Percentiles rank a stretch among this genome's conserved stretches.
Conservation (phyloP, 2,797 vertebrate genomes). For the Micromesistius poutassou region DNA sequence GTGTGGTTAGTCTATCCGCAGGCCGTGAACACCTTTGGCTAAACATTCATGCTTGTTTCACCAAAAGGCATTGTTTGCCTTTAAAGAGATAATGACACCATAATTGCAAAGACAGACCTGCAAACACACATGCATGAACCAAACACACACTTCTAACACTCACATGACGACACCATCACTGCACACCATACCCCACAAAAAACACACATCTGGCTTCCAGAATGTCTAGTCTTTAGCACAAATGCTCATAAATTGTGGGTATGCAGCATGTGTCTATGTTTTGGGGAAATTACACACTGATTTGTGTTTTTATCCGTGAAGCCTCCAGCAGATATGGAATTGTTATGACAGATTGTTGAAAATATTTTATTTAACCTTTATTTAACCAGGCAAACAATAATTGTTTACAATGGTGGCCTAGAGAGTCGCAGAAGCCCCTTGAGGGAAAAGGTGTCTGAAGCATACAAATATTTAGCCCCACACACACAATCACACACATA, state of each 20-base stretch:
- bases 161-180: not conserved
- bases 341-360: too few species aligned
- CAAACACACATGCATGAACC: conserved; percentile 15
- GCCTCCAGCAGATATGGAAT: too few species aligned
- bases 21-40: not conserved
- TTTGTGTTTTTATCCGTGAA: too few species aligned
- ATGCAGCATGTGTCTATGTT: conserved; percentile 2
- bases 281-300: too few species aligned
- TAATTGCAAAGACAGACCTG: conserved; percentile 54
- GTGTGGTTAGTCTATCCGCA: conserved; percentile 2
- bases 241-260: conserved; percentile 1
- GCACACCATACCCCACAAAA: conserved; percentile 24
- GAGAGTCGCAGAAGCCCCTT: too few species aligned
- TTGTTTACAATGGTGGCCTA: too few species aligned
- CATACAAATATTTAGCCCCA: not conserved
- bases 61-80: conserved; percentile 44
- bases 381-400: too few species aligned
- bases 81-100: conserved; percentile 45
- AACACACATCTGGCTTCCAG: conserved; percentile 56
- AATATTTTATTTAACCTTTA: too few species aligned
- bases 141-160: not conserved
- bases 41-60: conserved; percentile 41
- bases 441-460: too few species aligned
- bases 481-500: not conserved
- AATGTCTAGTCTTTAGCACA: conserved; percentile 31